Evolutionary conservation across 2,113 vertebrate species (phyloP), one percentile per base, ranked within the genome.

Genomic region (Pardalotus punctatus): DNA sequence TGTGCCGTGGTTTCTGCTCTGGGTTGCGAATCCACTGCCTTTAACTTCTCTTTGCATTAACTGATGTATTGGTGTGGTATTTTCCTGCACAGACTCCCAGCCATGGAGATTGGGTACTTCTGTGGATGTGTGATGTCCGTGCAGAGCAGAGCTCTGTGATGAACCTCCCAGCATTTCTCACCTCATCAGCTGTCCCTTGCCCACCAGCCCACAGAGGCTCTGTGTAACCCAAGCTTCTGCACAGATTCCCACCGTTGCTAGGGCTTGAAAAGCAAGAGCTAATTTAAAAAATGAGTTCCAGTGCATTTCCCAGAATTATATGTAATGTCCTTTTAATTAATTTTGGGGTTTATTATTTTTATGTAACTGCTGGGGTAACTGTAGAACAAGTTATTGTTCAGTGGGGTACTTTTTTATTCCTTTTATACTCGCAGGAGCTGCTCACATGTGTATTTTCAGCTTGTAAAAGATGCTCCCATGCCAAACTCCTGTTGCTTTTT

Each of bases 401-500:
- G 36, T 42, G 80, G 40, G 61, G 38, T 80, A 33, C 5, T 65
- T 82, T 45, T 60, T 78, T 18, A 61, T 58, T 88, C 67, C 20
- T 57, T 61, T 84, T 33, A 8, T 91, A 33, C 76, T 91, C 23
- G 1, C 22, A 28, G 70, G 67, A 77, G 57, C 50, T 85, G 57
- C 22, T 93, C 25, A 72, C n/a, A 50, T 24, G 25, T 27, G 27
- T 67, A 53, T 74, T 79, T 91, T 22, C 84, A 87, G 42, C 50
- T 67, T 85, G 65, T 50, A 87, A 76, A 60, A 72, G 85, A 45
- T 24, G 9, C 58, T 81, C 45, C 58, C 38, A 9, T 87, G 89
- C 50, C 84, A 89, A 72, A 80, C 11, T 91, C 93, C 87, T 73
- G 74, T 85, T 81, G 74, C 58, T 96, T 96, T 91, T 51, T 66